Evolutionary conservation across 2,797 vertebrate species (phyloP), one percentile per base, ranked within the genome.

Genomic region (Chloroceryle amazona): DNA sequence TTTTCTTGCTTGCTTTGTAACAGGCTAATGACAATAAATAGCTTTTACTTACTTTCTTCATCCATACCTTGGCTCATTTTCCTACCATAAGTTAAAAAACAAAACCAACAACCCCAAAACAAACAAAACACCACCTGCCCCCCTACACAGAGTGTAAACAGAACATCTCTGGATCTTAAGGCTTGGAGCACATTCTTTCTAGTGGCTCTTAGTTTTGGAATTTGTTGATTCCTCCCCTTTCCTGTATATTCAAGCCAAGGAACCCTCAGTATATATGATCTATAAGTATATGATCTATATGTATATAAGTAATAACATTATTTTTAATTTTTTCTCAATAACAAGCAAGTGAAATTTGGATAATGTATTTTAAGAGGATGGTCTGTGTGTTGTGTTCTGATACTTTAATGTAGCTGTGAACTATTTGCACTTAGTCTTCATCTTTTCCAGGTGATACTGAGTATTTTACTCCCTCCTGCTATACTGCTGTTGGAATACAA

Each of bases 401-500:
- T 51, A 44, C 20, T 82, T 88, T 26, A 39, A 12, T 11, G 23
- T 57, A 62, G n/a, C 31, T 74, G 18, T 72, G 49, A 82, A 35
- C 29, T 54, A 3, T 58, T 93, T 51, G 61, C 19, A 88, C 51
- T 74, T 12, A 78, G 5, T 93, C 83, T 92, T 91, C 86, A 17
- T 96, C 74, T 97, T 60, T 98, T 96, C 87, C 75, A 99, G 99
- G 99, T 99, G 91, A 99, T 99, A 95, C 96, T 99, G 97, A 99
- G 99, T 96, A 99, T 99, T 96, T 96, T 99, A 83, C 98, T 99
- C 65, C 99, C 99, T 86, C 99, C 99, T 96, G 98, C 99, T 89
- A 99, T 99, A 96, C 98, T 99, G 46, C 98, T 99, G 96, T 94
- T 99, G 98, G 99, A 99, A 98, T 99, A 99, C 97, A 99, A 99